Conservation (phyloP, 2,113 vertebrate species). For the Columbina picui region DNA sequence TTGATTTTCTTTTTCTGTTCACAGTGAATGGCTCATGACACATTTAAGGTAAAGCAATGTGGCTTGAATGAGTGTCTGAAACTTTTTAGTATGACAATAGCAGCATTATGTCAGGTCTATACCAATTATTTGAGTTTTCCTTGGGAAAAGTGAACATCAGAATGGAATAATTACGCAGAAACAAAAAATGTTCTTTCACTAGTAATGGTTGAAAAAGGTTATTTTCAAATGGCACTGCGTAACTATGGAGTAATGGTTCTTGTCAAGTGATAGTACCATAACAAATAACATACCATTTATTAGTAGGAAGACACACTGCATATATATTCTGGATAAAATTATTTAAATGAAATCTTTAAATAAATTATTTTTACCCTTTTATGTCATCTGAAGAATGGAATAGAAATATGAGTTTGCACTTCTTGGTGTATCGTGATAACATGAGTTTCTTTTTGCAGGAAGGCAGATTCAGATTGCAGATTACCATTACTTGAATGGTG, state of each 20-base stretch:
- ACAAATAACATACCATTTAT: not conserved
- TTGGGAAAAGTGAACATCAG: not conserved
- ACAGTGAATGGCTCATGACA: not conserved
- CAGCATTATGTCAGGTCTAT: not conserved
- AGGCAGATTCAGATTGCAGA: constrained; percentile 55
- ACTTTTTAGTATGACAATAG: not conserved
- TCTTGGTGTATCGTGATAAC: not conserved
- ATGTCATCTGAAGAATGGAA: not conserved
- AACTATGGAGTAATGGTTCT: not conserved
- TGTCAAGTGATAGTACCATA: not conserved
- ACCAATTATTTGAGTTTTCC: not conserved
- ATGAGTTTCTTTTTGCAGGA: constrained; percentile 50
- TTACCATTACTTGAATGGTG: constrained; percentile 37
- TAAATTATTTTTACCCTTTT: not conserved
- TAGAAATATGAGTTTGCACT: not conserved
- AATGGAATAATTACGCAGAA: not conserved
- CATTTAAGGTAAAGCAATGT: not conserved
- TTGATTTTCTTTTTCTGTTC: not conserved
- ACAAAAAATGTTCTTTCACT: not conserved
- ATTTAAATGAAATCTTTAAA: not conserved
- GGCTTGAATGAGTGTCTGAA: not conserved
- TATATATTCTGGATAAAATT: not conserved
- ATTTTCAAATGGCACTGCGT: not conserved
- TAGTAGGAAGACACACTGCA: not conserved
- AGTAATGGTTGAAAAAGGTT: not conserved